Percentiles rank a stretch among this genome's conserved stretches.
phyloP scores from a whole-genome alignment of 2,797 vertebrate species.

The Cirrhinus mrigala region DNA sequence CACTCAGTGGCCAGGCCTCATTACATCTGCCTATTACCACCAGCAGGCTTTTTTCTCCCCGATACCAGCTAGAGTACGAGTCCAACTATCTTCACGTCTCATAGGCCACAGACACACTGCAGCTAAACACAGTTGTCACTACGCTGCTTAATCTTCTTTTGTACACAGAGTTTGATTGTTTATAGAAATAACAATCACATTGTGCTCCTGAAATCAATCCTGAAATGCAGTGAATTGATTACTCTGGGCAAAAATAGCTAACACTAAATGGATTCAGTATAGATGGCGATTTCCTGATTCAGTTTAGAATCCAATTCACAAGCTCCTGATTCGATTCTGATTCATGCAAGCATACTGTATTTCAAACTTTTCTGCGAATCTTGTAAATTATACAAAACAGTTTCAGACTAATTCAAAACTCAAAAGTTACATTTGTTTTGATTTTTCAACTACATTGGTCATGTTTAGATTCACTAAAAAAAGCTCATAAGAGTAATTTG shows the following conservation, averaged over 20 bases:
- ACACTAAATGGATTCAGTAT: not conserved
- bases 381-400: not conserved
- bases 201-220: not conserved
- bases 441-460: not conserved
- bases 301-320: too few species aligned
- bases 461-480: too few species aligned
- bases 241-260: not conserved
- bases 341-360: not conserved
- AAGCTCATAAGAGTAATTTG: too few species aligned
- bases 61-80: conserved; percentile 49
- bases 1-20: conserved; percentile 54
- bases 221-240: not conserved
- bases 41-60: conserved; percentile 48
- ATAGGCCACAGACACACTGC: conserved; percentile 22
- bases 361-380: not conserved
- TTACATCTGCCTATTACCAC: conserved; percentile 62
- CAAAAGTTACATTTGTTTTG: not conserved
- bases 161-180: not conserved
- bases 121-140: not conserved
- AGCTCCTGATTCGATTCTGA: not conserved
- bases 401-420: not conserved
- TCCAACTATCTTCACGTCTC: conserved; percentile 50
- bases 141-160: not conserved
- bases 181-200: not conserved
- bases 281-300: not conserved